A percentile compares a stretch with the other conserved stretches of the same genome.
Conservation (phyloP, 2,888 invertebrate genomes). For the Amblyjoppa fuscipennis region DNA sequence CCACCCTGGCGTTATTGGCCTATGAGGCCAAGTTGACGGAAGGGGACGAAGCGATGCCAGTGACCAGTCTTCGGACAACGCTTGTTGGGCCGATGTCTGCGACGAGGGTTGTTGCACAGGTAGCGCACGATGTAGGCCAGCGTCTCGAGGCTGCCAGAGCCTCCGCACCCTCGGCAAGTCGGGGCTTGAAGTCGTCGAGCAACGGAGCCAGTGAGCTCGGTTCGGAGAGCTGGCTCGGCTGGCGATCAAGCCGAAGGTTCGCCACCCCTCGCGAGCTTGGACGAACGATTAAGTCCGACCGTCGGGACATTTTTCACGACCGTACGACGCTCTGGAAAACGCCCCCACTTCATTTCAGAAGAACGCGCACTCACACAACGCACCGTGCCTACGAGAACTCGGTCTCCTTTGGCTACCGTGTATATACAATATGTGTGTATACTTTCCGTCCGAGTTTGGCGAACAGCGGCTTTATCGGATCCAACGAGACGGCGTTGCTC, state of each 20-base stretch:
- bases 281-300: constrained; percentile 47
- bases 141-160: constrained; percentile 1
- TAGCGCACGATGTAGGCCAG: constrained; percentile 30
- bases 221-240: not conserved
- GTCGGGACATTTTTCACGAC: constrained; percentile 47
- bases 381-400: constrained; percentile 1
- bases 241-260: constrained; percentile 21
- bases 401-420: not conserved
- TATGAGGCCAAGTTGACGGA: not conserved
- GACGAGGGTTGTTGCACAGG: not conserved
- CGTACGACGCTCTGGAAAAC: constrained; percentile 39
- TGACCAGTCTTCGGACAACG: not conserved
- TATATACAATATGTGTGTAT: not conserved
- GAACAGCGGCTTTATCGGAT: constrained; percentile 42
- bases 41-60: not conserved
- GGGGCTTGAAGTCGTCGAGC: not conserved
- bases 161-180: constrained; percentile 6
- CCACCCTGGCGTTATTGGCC: constrained; percentile 24
- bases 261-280: constrained; percentile 10
- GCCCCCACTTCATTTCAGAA: constrained; percentile 46
- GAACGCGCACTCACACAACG: constrained; percentile 6
- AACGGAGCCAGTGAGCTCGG: constrained; percentile 1
- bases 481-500: constrained; percentile 45
- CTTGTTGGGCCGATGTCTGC: constrained; percentile 1
- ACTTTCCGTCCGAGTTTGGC: not conserved